Evolutionary conservation across 2,113 vertebrate species (phyloP).

Genomic region (Prietella phreatophila): DNA sequence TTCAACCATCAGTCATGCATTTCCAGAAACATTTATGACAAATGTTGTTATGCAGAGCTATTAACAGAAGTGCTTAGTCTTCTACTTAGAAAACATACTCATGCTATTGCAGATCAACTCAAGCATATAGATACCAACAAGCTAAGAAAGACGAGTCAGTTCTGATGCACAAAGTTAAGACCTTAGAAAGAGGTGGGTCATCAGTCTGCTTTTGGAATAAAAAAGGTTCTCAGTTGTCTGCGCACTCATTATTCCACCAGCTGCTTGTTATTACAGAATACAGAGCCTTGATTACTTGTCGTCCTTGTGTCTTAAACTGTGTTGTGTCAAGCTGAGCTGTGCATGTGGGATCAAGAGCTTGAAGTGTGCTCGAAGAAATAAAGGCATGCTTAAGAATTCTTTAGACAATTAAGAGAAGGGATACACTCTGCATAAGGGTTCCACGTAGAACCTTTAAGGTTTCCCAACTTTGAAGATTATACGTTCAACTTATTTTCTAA

Average conservation of each 20-base stretch:
- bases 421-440: not conserved
- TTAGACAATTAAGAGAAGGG: not conserved
- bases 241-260: not conserved
- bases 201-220: conserved; percentile 1
- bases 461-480: not conserved
- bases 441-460: not conserved
- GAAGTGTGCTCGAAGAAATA: not conserved
- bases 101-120: not conserved
- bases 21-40: not conserved
- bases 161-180: not conserved
- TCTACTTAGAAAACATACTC: not conserved
- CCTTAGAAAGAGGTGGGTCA: not conserved
- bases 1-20: not conserved
- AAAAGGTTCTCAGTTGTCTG: not conserved
- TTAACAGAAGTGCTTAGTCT: not conserved
- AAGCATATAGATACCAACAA: not conserved
- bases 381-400: not conserved
- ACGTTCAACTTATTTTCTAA: not conserved
- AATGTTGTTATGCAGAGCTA: not conserved
- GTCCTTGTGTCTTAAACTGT: not conserved
- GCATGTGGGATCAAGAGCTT: not conserved
- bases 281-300: not conserved
- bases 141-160: not conserved
- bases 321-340: not conserved
- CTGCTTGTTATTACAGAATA: not conserved